Evolutionary conservation across 2,888 invertebrate species (phyloP).

Genomic region (Synanthedon andrenaeformis): DNA sequence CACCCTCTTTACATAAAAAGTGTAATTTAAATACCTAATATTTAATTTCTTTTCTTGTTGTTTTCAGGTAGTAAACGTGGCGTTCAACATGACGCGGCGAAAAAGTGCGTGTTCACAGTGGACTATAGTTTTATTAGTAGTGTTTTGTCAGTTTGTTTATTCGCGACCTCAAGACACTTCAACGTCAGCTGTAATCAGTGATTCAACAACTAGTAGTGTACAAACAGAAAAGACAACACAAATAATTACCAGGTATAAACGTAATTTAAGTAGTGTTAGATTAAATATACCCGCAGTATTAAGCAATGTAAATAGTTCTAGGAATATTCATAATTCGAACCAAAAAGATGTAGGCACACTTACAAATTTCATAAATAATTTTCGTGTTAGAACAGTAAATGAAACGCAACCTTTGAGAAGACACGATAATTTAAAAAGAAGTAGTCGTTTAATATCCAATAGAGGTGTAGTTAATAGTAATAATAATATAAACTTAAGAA

Average conservation of each 20-base stretch:
- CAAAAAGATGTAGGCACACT: background rate
- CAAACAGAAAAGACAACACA: constrained; percentile 36
- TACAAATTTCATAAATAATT: constrained; percentile 1
- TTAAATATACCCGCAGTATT: constrained; percentile 24
- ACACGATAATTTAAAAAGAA: constrained; percentile 4
- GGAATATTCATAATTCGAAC: constrained; percentile 1
- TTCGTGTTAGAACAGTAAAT: background rate
- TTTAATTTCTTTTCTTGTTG: constrained; percentile 17
- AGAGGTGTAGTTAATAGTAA: background rate
- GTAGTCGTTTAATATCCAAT: constrained; percentile 4
- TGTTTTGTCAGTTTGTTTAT: constrained; percentile 40
- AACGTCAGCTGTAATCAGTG: constrained; percentile 12
- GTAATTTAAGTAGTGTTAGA: constrained; percentile 14
- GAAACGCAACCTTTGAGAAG: no score
- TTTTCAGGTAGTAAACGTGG: constrained; percentile 49
- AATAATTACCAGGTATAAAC: constrained; percentile 52
- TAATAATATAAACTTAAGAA: background rate
- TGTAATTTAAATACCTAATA: background rate
- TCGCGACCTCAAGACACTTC: constrained; percentile 47
- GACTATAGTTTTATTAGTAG: constrained; percentile 58
- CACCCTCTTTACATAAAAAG: background rate
- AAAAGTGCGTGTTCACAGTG: constrained; percentile 54
- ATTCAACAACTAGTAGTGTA: constrained; percentile 17
- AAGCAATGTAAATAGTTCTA: constrained; percentile 18
- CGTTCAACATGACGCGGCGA: constrained; percentile 46